Base-by-base conservation (phyloP, 2,888 invertebrate genomes). In the Eupithecia centaureata region DNA sequence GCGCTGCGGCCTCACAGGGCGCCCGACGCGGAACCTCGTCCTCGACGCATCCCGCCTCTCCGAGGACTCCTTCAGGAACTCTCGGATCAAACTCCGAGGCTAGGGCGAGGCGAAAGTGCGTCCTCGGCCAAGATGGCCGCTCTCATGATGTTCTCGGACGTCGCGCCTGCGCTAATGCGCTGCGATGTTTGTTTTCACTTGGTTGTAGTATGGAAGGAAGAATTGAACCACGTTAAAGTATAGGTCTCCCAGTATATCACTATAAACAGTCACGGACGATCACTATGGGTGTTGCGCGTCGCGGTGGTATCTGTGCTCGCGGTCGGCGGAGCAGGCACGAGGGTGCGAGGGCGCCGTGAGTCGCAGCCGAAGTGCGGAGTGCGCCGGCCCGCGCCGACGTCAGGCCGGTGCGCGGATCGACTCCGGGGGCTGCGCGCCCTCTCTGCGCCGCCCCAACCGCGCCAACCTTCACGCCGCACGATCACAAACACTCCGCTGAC, bases 31-130 rank as follows among this genome's bases (percentile, higher is more conserved):
- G 78, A 81, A 82, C 82, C 81, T 81, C 84, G 79, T 75, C 81
- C 84, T 82, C 86, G 85, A 85, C 82, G 82, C 91, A 90, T 93
- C 83, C 75, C 81, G 78, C 75, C 80, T 77, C 33, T 25, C 52
- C 79, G 75, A 72, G 76, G 73, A 74, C 68, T 76, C 79, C 81
- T 81, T 66, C 84, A 82, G 73, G 79, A 82, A 78, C 81, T 81
- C 83, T 77, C 79, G 75, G 81, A 85, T 88, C 82, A 89, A 83
- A 80, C 82, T 89, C 85, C 77, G 86, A 86, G 82, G 88, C 91
- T 88, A 84, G 91, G 92, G 92, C 92, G 92, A 92, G 92, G 91
- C 90, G 89, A 91, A 87, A 91, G 84, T 89, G 89, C 87, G 90
- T 90, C 88, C 85, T 89, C 91, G 78, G 81, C 87, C 91, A 92